Evolutionary conservation across 2,888 invertebrate genomes (phyloP).

Genomic region (Morpho helenor): DNA sequence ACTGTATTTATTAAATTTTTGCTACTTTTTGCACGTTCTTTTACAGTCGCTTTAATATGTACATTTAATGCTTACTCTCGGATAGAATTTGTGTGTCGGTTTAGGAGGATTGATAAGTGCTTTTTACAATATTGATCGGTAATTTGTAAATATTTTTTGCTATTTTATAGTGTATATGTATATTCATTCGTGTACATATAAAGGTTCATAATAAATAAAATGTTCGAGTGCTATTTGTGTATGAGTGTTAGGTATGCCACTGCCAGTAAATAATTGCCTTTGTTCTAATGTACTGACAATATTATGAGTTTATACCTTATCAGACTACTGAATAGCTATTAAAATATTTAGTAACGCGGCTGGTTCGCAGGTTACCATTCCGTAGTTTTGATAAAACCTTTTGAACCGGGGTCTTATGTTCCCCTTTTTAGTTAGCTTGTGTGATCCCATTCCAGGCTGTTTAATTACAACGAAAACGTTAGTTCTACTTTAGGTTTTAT

Average conservation of each 20-base stretch:
- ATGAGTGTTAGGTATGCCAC: constrained; percentile 69
- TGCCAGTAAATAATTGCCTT: constrained; percentile 55
- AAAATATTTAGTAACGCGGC: constrained; percentile 15
- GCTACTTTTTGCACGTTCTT: constrained; percentile 22
- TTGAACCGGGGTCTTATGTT: constrained; percentile 2
- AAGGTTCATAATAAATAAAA: constrained; percentile 50
- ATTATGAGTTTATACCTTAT: constrained; percentile 26
- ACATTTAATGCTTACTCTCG: constrained; percentile 32
- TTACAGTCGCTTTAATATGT: constrained; percentile 23
- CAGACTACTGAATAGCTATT: constrained; percentile 23
- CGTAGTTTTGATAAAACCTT: too few relatives aligned
- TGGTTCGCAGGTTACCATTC: too few relatives aligned
- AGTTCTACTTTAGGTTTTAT: constrained; percentile 41
- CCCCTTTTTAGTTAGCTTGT: constrained; percentile 37
- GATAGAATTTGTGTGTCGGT: constrained; percentile 42
- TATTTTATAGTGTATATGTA: constrained; percentile 61
- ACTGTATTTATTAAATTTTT: constrained; percentile 20
- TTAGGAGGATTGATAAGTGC: constrained; percentile 59
- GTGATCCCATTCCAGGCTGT: constrained; percentile 66
- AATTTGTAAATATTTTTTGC: constrained; percentile 74
- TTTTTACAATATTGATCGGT: constrained; percentile 62
- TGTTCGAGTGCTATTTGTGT: constrained; percentile 67
- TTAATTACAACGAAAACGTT: constrained; percentile 71
- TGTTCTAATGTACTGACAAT: constrained; percentile 29
- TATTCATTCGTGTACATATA: constrained; percentile 53